Conservation (phyloP, 1,140 invertebrate genomes). For the Drosophila seguyi region DNA sequence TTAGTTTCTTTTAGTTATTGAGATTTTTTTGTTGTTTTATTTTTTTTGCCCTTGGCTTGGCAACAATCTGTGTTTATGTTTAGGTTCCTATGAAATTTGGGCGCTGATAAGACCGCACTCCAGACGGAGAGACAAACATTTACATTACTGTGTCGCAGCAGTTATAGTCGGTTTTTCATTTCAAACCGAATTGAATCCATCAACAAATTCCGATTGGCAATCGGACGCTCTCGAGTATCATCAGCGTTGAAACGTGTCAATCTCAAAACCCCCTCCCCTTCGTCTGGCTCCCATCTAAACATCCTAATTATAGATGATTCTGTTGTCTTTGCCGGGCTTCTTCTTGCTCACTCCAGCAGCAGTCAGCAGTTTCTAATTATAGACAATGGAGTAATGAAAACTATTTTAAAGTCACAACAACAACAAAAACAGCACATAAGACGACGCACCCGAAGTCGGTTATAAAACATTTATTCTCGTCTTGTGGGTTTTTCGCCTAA, state of each 20-base stretch:
- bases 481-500: conserved; percentile 58
- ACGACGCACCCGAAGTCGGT: conserved; percentile 63
- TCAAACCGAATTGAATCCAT: conserved; percentile 44
- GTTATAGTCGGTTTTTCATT: conserved; percentile 3
- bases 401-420: conserved; percentile 66
- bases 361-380: conserved; percentile 70
- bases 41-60: conserved; percentile 34
- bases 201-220: conserved; percentile 65
- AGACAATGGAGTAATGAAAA: conserved; percentile 75
- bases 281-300: conserved; percentile 6
- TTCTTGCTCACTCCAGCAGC: conserved; percentile 4
- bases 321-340: conserved; percentile 7
- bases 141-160: conserved; percentile 21
- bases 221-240: conserved; percentile 55
- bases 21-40: conserved; percentile 6
- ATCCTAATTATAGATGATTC: conserved; percentile 40
- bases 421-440: conserved; percentile 9
- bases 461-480: conserved; percentile 72
- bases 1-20: conserved; percentile 17
- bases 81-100: conserved; percentile 30
- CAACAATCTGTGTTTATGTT: conserved; percentile 41
- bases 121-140: conserved; percentile 37
- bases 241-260: conserved; percentile 63
- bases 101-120: conserved; percentile 33
- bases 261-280: conserved; percentile 8